Evolutionary conservation across 1,140 invertebrate genomes (phyloP).

Genomic region (Semibalanus balanoides): DNA sequence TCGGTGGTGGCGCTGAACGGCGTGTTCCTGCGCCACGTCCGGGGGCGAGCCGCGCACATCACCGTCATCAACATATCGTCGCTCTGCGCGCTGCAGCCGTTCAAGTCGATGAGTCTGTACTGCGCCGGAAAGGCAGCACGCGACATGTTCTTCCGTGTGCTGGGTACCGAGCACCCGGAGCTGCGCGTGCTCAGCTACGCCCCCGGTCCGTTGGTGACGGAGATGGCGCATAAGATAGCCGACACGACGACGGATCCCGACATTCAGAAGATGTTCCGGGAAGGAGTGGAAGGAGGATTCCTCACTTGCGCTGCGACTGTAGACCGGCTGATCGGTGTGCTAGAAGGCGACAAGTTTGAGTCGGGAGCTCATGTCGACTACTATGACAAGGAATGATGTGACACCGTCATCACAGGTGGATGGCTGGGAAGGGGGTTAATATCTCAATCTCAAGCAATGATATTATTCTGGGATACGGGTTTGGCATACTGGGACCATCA

Average conservation of each 20-base stretch:
- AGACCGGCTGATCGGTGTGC: conserved; percentile 49
- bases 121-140: conserved; percentile 77
- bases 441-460: too few species aligned
- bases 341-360: conserved; percentile 55
- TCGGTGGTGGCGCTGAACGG: conserved; percentile 60
- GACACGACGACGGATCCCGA: conserved; percentile 40
- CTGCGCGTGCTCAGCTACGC: conserved; percentile 77
- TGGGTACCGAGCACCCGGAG: conserved; percentile 60
- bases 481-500: too few species aligned
- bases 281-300: conserved; percentile 41
- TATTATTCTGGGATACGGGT: too few species aligned
- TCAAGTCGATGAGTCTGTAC: conserved; percentile 60
- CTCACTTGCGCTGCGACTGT: conserved; percentile 63
- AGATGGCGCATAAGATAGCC: conserved; percentile 58
- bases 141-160: conserved; percentile 71
- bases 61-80: conserved; percentile 79
- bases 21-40: conserved; percentile 48
- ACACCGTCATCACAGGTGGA: too few species aligned
- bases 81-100: conserved; percentile 56
- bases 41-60: conserved; percentile 30
- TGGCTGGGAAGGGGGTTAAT: too few species aligned
- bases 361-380: conserved; percentile 77
- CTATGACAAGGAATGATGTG: conserved; percentile 43
- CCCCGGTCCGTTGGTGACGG: conserved; percentile 81
- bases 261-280: conserved; percentile 44